Conservation (phyloP, 2,888 invertebrate species). For the Mythimna vitellina region DNA sequence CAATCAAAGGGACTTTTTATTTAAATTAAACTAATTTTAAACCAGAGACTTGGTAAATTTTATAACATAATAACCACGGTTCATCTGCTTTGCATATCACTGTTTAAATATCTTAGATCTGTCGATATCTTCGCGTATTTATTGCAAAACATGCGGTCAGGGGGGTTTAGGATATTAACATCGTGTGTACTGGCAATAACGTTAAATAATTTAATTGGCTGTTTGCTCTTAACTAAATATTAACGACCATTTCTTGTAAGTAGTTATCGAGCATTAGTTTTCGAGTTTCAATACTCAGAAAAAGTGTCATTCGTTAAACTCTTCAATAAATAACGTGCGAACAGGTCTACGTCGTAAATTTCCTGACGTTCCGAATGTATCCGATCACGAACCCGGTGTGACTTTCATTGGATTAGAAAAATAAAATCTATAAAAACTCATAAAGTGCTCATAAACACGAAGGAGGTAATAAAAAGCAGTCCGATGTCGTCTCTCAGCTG, state of each 20-base stretch:
- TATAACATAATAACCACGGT: slow-evolving; percentile 57
- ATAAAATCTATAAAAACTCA: slow-evolving; percentile 89
- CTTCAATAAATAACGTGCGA: slow-evolving; percentile 77
- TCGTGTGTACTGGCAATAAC: slow-evolving; percentile 53
- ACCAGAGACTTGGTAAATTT: slow-evolving; percentile 56
- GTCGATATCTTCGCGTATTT: slow-evolving; percentile 67
- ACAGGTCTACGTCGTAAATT: slow-evolving; percentile 80
- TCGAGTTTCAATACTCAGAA: slow-evolving; percentile 56
- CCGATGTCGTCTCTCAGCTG: slow-evolving; percentile 89
- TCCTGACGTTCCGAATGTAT: slow-evolving; percentile 77
- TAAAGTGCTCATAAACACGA: slow-evolving; percentile 90
- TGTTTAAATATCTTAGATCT: slow-evolving; percentile 67
- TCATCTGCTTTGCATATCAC: slow-evolving; percentile 64
- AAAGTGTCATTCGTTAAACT: slow-evolving; percentile 68
- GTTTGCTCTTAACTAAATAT: slow-evolving; percentile 52
- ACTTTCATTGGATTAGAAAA: slow-evolving; percentile 85
- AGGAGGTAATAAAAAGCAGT: slow-evolving; percentile 88
- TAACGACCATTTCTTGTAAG: slow-evolving; percentile 45
- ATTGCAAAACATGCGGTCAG: slow-evolving; percentile 59
- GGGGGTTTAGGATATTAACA: slow-evolving; percentile 45
- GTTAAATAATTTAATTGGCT: slow-evolving; percentile 70
- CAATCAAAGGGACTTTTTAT: slow-evolving; percentile 73
- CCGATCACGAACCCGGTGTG: slow-evolving; percentile 82
- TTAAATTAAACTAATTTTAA: slow-evolving; percentile 66
- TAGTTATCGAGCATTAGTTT: slow-evolving; percentile 41